These are phyloP conservation scores for Euwallacea similis DNA, from an alignment of 1,140 invertebrate species.

Conservation along the genomic window DNA sequence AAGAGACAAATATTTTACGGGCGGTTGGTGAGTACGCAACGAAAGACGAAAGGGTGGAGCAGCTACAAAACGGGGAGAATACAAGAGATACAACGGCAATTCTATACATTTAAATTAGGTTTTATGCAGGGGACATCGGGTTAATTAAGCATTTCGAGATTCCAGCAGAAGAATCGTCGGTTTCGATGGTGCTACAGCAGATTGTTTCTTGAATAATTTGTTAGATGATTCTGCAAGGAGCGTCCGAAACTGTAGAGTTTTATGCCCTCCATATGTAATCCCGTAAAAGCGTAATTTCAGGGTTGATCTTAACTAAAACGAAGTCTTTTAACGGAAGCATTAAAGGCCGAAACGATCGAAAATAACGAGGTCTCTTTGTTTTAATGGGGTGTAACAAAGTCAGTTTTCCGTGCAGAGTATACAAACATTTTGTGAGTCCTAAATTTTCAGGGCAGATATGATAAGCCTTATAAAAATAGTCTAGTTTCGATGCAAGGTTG, in stretches of 20 bases:
- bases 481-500: too few species aligned
- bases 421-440: background rate
- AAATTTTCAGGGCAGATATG: constrained; percentile 9
- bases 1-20: constrained; percentile 37
- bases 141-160: constrained; percentile 36
- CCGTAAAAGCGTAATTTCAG: too few species aligned
- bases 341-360: background rate
- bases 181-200: constrained; percentile 17
- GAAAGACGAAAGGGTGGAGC: constrained; percentile 33
- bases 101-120: constrained; percentile 39
- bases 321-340: background rate
- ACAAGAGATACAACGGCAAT: constrained; percentile 19
- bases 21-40: constrained; percentile 17
- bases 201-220: constrained; percentile 34
- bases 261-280: too few species aligned
- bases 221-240: background rate
- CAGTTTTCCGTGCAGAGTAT: constrained; percentile 5
- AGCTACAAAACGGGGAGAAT: constrained; percentile 14
- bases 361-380: background rate
- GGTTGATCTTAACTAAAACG: background rate
- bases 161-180: constrained; percentile 2
- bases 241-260: too few species aligned
- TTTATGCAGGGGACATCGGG: constrained; percentile 25
- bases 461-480: background rate
- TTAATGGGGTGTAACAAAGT: too few species aligned